A percentile compares a stretch with the other conserved stretches of the same genome.
Conservation (phyloP, 2,888 invertebrate species). For the Chaetogeoica ovagalla region DNA sequence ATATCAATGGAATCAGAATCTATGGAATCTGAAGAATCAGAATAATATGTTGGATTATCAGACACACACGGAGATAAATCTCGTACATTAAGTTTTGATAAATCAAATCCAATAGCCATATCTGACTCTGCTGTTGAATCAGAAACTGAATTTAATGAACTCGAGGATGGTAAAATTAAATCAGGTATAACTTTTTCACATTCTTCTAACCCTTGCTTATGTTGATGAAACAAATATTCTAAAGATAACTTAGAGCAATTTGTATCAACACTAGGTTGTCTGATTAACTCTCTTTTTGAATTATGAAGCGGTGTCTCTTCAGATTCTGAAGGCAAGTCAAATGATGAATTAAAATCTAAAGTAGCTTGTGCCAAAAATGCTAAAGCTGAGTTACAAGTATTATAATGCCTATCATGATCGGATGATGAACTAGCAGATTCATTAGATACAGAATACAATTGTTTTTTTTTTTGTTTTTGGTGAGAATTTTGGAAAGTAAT, state of each 20-base stretch:
- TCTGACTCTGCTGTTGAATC: constrained; percentile 50
- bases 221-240: constrained; percentile 39
- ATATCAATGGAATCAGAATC: constrained; percentile 50
- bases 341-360: constrained; percentile 53
- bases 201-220: neutral
- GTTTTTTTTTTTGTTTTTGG: constrained; percentile 44
- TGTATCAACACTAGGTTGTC: constrained; percentile 47
- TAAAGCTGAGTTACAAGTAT: constrained; percentile 52
- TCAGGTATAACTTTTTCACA: constrained; percentile 14
- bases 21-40: constrained; percentile 37
- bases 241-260: constrained; percentile 43
- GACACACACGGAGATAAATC: constrained; percentile 36
- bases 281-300: constrained; percentile 19
- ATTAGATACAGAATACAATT: constrained; percentile 36
- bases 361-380: constrained; percentile 53
- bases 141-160: constrained; percentile 47
- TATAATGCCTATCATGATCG: constrained; percentile 38
- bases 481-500: constrained; percentile 50
- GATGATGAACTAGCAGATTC: constrained; percentile 52
- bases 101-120: constrained; percentile 40
- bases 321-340: constrained; percentile 54
- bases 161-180: constrained; percentile 32
- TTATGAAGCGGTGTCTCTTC: constrained; percentile 43
- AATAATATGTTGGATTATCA: constrained; percentile 44
- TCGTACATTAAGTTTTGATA: constrained; percentile 31